These are phyloP conservation scores for Ephestia elutella DNA, from an alignment of 1,140 invertebrate species.

Conservation along the genomic window DNA sequence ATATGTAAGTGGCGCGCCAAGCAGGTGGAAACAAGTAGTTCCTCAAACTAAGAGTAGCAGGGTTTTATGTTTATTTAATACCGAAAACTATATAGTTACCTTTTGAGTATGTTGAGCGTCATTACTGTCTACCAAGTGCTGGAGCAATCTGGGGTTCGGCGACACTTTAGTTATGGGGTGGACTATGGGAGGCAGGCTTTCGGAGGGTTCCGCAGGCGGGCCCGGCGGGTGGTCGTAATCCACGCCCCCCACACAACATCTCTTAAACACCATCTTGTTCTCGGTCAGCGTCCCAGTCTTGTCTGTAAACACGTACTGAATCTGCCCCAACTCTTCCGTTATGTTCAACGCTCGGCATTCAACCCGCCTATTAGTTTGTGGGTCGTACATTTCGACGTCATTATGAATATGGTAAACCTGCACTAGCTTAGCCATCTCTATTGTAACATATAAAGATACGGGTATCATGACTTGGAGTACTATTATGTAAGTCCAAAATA, in stretches of 20 bases:
- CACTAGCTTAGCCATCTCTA: slow-evolving; percentile 96
- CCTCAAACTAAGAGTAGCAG: too few relatives aligned
- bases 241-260: slow-evolving; percentile 90
- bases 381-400: slow-evolving; percentile 90
- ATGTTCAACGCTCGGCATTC: slow-evolving; percentile 97
- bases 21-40: too few relatives aligned
- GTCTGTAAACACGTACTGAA: slow-evolving; percentile 97
- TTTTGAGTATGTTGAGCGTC: slow-evolving; percentile 61
- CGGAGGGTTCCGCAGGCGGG: slow-evolving; percentile 71
- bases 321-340: slow-evolving; percentile 96
- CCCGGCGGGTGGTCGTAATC: slow-evolving; percentile 90
- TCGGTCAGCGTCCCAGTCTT: slow-evolving; percentile 98
- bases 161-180: slow-evolving; percentile 75
- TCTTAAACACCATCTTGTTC: slow-evolving; percentile 96
- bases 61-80: too few relatives aligned
- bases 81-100: slow-evolving; percentile 26
- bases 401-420: slow-evolving; percentile 97
- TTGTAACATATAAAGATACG: slow-evolving; percentile 95
- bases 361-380: slow-evolving; percentile 86
- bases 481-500: slow-evolving; percentile 97
- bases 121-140: slow-evolving; percentile 73
- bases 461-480: slow-evolving; percentile 98
- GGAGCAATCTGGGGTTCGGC: slow-evolving; percentile 79
- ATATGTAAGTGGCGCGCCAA: too few relatives aligned
- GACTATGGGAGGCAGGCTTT: slow-evolving; percentile 70